Evolutionary conservation across 2,797 vertebrate genomes (phyloP).

Genomic region (Urosaurus nigricauda): DNA sequence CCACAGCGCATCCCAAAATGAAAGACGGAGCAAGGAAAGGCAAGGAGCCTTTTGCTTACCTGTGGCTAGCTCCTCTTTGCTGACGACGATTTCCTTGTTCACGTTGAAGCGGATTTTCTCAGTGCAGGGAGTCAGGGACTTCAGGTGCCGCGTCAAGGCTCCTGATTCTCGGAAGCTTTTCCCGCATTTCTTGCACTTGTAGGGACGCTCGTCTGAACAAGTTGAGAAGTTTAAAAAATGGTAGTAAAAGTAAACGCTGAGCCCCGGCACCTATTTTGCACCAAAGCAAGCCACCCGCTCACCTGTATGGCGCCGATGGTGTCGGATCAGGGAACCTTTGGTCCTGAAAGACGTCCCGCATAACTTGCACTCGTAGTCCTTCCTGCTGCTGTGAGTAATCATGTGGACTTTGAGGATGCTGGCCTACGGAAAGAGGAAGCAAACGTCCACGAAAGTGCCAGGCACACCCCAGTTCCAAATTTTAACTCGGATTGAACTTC

Average conservation of each 20-base stretch:
- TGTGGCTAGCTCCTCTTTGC: slow-evolving; percentile 87
- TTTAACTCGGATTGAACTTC: neutral
- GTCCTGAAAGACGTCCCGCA: slow-evolving; percentile 94
- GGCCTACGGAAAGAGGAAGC: slow-evolving; percentile 77
- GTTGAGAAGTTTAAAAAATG: neutral
- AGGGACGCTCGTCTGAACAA: slow-evolving; percentile 92
- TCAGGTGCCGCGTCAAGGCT: slow-evolving; percentile 94
- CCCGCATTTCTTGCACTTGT: slow-evolving; percentile 94
- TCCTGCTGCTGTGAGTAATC: slow-evolving; percentile 95
- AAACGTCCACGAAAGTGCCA: neutral
- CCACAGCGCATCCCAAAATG: neutral
- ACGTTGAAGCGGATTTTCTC: slow-evolving; percentile 94
- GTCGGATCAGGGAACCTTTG: slow-evolving; percentile 96
- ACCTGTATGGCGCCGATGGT: slow-evolving; percentile 97
- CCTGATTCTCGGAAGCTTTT: slow-evolving; percentile 97
- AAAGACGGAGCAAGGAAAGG: fast-evolving
- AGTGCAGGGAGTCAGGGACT: slow-evolving; percentile 95
- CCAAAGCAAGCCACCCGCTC: slow-evolving; percentile 33
- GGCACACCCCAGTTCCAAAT: neutral
- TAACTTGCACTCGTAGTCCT: slow-evolving; percentile 94
- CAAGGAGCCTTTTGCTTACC: slow-evolving; percentile 75
- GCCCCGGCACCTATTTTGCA: neutral
- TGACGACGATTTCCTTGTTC: slow-evolving; percentile 89
- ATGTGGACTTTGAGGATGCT: slow-evolving; percentile 97
- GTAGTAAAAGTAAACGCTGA: too few relatives aligned